A percentile compares a stretch with the other conserved stretches of the same genome.
phyloP scores from a whole-genome alignment of 1,140 invertebrate genomes.

The Vanessa tameamea region DNA sequence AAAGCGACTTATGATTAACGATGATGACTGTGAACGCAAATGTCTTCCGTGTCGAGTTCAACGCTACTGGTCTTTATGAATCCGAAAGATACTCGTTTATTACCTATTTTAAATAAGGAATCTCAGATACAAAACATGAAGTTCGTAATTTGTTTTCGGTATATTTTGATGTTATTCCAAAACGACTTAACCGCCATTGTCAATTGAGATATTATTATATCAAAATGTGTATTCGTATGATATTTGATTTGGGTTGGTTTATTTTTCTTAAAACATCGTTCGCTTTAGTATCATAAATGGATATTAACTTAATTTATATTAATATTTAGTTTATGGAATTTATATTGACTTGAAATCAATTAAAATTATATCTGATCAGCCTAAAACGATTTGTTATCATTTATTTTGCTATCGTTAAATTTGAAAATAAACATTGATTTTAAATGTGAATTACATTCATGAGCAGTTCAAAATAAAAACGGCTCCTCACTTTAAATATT shows the following conservation, averaged over 20 bases:
- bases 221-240: too few species aligned
- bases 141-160: too few species aligned
- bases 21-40: conserved; percentile 35
- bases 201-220: too few species aligned
- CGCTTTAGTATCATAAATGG: too few species aligned
- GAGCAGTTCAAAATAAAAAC: background rate
- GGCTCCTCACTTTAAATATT: background rate
- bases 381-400: background rate
- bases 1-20: conserved; percentile 35
- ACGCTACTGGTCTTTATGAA: conserved; percentile 29
- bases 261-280: too few species aligned
- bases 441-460: background rate
- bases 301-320: too few species aligned
- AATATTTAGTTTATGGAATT: background rate
- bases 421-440: background rate
- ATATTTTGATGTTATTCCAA: too few species aligned
- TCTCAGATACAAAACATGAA: too few species aligned
- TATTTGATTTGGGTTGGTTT: too few species aligned
- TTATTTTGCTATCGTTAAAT: background rate
- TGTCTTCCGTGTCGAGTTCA: conserved; percentile 38
- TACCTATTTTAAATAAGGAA: background rate
- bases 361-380: background rate
- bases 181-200: too few species aligned
- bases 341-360: background rate
- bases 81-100: background rate